Evolutionary conservation across 2,888 invertebrate species (phyloP), one percentile per base, ranked within the genome.

Genomic region (Hirudinaria manillensis): DNA sequence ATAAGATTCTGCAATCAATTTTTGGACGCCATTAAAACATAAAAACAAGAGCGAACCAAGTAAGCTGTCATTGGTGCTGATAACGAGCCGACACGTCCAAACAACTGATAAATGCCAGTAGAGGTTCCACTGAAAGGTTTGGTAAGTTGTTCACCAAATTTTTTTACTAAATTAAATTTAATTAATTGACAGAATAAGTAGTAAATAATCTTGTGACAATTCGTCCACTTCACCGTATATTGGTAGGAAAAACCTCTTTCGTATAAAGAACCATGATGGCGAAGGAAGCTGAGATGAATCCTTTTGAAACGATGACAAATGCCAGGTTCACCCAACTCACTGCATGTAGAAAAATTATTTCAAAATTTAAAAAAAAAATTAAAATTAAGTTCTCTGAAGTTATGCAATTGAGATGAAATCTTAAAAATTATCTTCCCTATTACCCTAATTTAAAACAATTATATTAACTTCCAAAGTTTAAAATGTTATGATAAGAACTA

Each of bases 201-300:
- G 16, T 16, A 1, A 16, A 7, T 45, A 45, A 45, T 16, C 10
- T 45, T 45, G 45, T 45, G 16, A 45, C 10, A 45, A 45, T 16
- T 45, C 16, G 16, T 1, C 16, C 3, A 45, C 13, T 45, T 45
- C 45, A 78, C 78, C 78, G 32, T 19, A 77, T 45, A 32, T 74
- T 76, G 0, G 78, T 78, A 0, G 78, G 78, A 56, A 78, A 78
- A 13, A 78, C 65, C 53, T 78, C 78, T 27, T 65, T 75, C 19
- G 68, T 72, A 51, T 77, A 77, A 24, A 78, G 61, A 3, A 78
- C 27, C n/a, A 78, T 75, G 61, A 76, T 72, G 53, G 77, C 71
- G 61, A 78, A 78, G 36, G 77, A 53, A n/a, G 70, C 72, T 27
- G 76, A 65, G 24, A 78, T 77, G 75, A 56, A 72, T 36, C 77